These are phyloP conservation scores for Kryptolebias marmoratus DNA, from an alignment of 2,113 vertebrate species.

Conservation along the genomic window DNA sequence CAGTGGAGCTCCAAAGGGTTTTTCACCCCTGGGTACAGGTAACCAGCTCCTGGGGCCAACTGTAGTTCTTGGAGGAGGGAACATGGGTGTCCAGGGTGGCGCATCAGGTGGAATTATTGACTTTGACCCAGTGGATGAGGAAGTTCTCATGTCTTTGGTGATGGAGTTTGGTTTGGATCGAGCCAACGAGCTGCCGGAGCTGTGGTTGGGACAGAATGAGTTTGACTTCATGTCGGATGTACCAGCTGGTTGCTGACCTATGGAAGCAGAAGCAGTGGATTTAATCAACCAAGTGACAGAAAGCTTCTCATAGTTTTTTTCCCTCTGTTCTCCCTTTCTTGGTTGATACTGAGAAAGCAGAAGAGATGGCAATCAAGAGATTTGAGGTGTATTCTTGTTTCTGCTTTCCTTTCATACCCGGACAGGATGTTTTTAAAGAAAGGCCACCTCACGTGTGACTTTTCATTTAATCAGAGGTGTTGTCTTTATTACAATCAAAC, in stretches of 20 bases:
- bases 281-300: slow-evolving; percentile 12
- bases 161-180: slow-evolving; percentile 86
- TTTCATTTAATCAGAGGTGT: slow-evolving; percentile 2
- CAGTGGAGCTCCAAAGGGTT: slow-evolving; percentile 58
- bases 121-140: slow-evolving; percentile 85
- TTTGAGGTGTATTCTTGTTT: slow-evolving; percentile 16
- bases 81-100: slow-evolving; percentile 43
- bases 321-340: slow-evolving; percentile 37
- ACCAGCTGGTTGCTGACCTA: slow-evolving; percentile 77
- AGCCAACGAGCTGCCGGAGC: slow-evolving; percentile 86
- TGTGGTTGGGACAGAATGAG: slow-evolving; percentile 89
- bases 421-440: neutral
- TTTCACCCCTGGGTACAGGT: slow-evolving; percentile 33
- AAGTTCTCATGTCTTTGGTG: slow-evolving; percentile 86
- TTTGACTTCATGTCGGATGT: slow-evolving; percentile 85
- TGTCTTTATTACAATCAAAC: slow-evolving; percentile 18
- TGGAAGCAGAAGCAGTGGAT: neutral
- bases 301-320: slow-evolving; percentile 27
- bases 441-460: slow-evolving; percentile 2
- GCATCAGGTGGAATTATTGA: slow-evolving; percentile 74
- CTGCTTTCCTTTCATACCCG: slow-evolving; percentile 19
- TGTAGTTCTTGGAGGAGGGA: slow-evolving; percentile 37
- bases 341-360: slow-evolving; percentile 28
- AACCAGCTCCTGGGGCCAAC: slow-evolving; percentile 63
- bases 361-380: slow-evolving; percentile 16